phyloP scores from a whole-genome alignment of 2,888 invertebrate species.

The Drosophila prolongata region DNA sequence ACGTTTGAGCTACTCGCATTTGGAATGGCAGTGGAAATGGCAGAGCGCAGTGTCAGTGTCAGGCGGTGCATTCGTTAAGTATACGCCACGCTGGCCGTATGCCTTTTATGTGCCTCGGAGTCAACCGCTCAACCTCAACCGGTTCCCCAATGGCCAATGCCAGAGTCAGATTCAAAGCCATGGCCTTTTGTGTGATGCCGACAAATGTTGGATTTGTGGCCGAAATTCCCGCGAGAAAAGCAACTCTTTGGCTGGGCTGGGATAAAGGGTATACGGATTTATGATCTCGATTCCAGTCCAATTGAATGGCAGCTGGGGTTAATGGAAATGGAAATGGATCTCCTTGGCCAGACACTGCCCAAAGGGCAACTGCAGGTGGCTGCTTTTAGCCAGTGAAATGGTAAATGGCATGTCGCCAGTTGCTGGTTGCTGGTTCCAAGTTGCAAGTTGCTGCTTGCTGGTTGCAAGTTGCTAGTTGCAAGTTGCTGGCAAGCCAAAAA shows the following conservation, averaged over 20 bases:
- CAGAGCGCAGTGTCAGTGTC: slow-evolving; percentile 62
- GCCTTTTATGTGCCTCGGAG: slow-evolving; percentile 63
- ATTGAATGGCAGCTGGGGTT: slow-evolving; percentile 7
- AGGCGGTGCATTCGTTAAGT: slow-evolving; percentile 73
- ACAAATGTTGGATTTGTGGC: slow-evolving; percentile 40
- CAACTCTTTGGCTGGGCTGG: background rate
- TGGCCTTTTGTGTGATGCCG: slow-evolving; percentile 66
- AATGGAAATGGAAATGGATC: slow-evolving; percentile 12
- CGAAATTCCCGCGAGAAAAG: slow-evolving; percentile 41
- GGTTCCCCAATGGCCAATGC: slow-evolving; percentile 53
- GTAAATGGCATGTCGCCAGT: slow-evolving; percentile 45
- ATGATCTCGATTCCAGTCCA: slow-evolving; percentile 20
- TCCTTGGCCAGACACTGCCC: slow-evolving; percentile 63
- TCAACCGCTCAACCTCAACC: slow-evolving; percentile 6
- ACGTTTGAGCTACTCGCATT: slow-evolving; percentile 69
- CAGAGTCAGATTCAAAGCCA: slow-evolving; percentile 19
- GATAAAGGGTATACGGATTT: slow-evolving; percentile 34
- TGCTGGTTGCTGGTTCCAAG: slow-evolving; percentile 28
- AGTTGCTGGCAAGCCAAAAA: slow-evolving; percentile 53
- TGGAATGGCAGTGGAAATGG: slow-evolving; percentile 55
- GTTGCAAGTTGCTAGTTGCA: slow-evolving; percentile 18
- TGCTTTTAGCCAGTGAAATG: slow-evolving; percentile 39
- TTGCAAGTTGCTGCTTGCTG: slow-evolving; percentile 15
- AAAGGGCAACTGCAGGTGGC: slow-evolving; percentile 62
- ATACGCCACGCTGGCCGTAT: slow-evolving; percentile 67